A percentile compares a stretch with the other conserved stretches of the same genome.
These are phyloP conservation scores for Pinctada fucata DNA, from an alignment of 2,888 invertebrate genomes.

Conservation along the genomic window DNA sequence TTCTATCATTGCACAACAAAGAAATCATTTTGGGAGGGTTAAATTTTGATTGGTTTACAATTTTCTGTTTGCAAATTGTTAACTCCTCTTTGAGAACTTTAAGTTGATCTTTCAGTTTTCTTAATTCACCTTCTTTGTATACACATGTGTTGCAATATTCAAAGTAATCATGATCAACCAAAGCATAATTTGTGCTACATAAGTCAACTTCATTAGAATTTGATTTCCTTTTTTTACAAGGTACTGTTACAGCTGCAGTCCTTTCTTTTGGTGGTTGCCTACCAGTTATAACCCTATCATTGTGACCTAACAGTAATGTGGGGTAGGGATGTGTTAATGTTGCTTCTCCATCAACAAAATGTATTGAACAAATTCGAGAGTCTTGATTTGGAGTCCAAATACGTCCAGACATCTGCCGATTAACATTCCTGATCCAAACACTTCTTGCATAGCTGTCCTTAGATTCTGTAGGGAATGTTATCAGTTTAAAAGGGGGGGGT, in stretches of 20 bases:
- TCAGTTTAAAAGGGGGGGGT: neutral
- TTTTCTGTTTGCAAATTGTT: neutral
- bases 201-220: neutral
- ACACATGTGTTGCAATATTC: neutral
- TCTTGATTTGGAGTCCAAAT: too few species aligned
- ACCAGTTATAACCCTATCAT: too few species aligned
- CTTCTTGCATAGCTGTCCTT: neutral
- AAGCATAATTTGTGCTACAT: neutral
- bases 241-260: too few species aligned
- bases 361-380: too few species aligned
- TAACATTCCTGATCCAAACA: slow-evolving; percentile 16
- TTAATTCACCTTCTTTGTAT: neutral
- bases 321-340: too few species aligned
- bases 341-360: too few species aligned
- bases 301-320: too few species aligned
- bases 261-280: too few species aligned
- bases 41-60: neutral
- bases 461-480: slow-evolving; percentile 4
- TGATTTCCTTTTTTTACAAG: too few species aligned
- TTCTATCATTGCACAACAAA: neutral
- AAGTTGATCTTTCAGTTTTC: neutral
- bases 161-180: neutral
- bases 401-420: neutral
- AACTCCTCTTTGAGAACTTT: neutral
- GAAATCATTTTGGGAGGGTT: neutral